Base-by-base conservation (phyloP, 1,140 invertebrate species). In the Dendroctonus valens region DNA sequence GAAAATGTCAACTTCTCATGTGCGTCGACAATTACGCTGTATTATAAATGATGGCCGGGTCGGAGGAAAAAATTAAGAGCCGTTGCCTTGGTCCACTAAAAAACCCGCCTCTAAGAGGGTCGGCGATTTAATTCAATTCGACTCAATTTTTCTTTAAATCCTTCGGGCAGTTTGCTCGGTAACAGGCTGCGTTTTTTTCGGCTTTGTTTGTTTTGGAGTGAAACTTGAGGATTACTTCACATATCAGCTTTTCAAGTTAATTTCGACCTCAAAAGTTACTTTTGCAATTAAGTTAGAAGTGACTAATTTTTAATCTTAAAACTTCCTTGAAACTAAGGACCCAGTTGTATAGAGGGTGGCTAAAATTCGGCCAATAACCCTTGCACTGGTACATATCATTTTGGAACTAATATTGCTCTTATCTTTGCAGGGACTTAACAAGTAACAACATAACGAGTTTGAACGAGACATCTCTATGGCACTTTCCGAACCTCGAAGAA, bases 401-500 rank as follows among this genome's bases (percentile, higher is more conserved):
- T 26, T 26, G 26, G 26, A 26, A 26, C 26, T 38, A 38, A 41
- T 48, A 42, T 26, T 59, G n/a, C 26, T 60, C 15, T 54, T 73
- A 60, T 72, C 67, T 69, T 46, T 77, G 74, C 12, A 77, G 75
- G 48, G 75, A 77, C 44, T 62, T 77, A 55, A 72, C 72, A 46
- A 76, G 74, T 68, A 77, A 77, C 70, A 77, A 77, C 54, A 76
- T 77, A 26, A 75, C 74, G 7, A 38, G 40, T 40, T 59, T 77
- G 48, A 72, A 74, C 58, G 74, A 74, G 69, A 72, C 67, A 39
- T 77, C 75, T 9, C 67, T 77, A 46, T 55, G 54, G 38, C 68
- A 70, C 38, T 76, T 73, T 61, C 68, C 63, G 40, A 72, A 41
- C 80, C 80, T 68, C 79, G 83, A 76, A 70, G 76, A 74, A 80